Evolutionary conservation across 2,113 vertebrate genomes (phyloP), one percentile per base, ranked within the genome.

Genomic region (Tauraco erythrolophus): DNA sequence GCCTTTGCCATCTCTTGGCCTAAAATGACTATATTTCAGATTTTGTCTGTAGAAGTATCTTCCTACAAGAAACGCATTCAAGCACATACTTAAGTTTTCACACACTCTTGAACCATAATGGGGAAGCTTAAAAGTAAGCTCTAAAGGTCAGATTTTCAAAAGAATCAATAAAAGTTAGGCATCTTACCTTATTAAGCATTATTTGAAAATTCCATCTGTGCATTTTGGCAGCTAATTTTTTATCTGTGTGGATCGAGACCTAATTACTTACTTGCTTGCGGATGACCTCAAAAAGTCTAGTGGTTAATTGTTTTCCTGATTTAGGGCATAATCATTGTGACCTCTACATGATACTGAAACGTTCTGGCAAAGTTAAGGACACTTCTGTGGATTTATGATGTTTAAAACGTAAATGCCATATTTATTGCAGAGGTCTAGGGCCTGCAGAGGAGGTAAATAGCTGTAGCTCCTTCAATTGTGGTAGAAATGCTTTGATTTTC

Each of bases 261-360:
- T 92, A 95, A 95, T 94, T 97, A 88, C 15, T 96, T 97, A 94
- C 22, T 24, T 91, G 65, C n/a, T 92, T 50, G 45, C 41, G 50
- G 8, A 57, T 84, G 72, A 92, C 86, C 77, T 95, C 72, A 92
- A 60, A 90, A 92, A 87, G 46, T 92, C 69, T 87, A 94, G 65
- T 94, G 89, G 85, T 91, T 97, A 95, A 97, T 93, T 95, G 86
- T 94, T 94, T 95, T 81, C 64, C 60, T 95, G 92, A 92, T 93
- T 92, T 91, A 88, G 60, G 64, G 80, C 68, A 80, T 18, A 9
- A 93, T 5, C 35, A 60, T 5, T 84, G 39, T 91, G 90, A 95
- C 64, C 56, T 66, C 53, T 90, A 60, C 72, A 89, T 56, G 64
- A 93, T 89, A 94, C 68, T 60, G 72, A 95, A 94, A 86, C 23